Percentiles rank a stretch among this genome's conserved stretches.
These are phyloP conservation scores for Strix occidentalis DNA, from an alignment of 2,797 vertebrate species.

Conservation along the genomic window DNA sequence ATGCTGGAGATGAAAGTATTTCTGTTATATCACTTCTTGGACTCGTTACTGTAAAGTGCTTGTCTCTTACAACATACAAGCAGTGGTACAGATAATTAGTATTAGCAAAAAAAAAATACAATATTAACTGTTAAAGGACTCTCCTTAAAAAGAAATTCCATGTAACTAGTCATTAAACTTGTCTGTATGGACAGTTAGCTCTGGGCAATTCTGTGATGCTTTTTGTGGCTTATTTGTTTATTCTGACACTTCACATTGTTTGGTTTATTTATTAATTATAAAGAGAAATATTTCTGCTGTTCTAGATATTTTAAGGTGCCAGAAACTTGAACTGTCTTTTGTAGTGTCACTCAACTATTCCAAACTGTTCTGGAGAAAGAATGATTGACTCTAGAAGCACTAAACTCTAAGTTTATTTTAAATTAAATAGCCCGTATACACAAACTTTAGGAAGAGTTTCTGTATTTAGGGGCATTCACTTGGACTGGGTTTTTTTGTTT, in stretches of 20 bases:
- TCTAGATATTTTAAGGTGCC: not conserved
- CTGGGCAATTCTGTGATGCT: not conserved
- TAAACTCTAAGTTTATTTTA: not conserved
- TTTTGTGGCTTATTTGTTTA: not conserved
- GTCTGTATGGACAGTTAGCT: not conserved
- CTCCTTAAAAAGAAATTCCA: not conserved
- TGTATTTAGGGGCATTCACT: fast-evolving
- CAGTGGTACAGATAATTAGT: not conserved
- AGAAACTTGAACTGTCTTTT: not conserved
- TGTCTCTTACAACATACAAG: not conserved
- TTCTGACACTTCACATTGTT: not conserved
- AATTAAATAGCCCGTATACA: not conserved
- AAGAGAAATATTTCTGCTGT: not conserved
- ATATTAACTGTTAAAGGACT: not conserved
- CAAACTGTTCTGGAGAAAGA: not conserved
- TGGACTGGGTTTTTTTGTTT: not conserved
- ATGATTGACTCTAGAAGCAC: not conserved
- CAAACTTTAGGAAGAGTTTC: not conserved
- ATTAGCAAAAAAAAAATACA: not conserved
- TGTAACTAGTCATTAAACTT: not conserved
- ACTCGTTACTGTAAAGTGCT: not conserved
- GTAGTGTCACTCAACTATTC: not conserved
- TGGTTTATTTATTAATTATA: not conserved
- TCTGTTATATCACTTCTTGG: not conserved
- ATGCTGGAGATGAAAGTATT: not conserved